A percentile compares a stretch with the other conserved stretches of the same genome.
Conservation (phyloP, 37 sponge, comb jelly and placozoan species). For the Halichondria panicea region DNA sequence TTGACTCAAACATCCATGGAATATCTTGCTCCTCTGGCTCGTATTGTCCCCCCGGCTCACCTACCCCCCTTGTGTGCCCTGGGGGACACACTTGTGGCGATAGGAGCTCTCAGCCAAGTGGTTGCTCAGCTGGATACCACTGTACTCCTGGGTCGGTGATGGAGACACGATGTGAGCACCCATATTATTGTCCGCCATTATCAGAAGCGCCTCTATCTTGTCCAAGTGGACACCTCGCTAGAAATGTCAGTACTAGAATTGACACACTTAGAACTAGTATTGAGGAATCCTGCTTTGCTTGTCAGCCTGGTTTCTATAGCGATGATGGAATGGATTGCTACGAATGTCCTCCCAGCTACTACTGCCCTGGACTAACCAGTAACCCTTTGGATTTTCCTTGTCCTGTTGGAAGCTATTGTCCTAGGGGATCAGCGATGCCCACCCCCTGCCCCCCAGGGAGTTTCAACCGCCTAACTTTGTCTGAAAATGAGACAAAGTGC, state of each 20-base stretch:
- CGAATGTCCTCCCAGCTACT: neutral
- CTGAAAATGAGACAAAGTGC: neutral
- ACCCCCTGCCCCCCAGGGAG: neutral
- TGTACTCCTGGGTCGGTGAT: slow-evolving; percentile 5
- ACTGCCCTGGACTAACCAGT: neutral
- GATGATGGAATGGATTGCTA: neutral
- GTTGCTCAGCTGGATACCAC: neutral
- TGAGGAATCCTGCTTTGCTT: neutral
- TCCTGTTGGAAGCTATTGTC: neutral
- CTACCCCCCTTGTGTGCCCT: neutral
- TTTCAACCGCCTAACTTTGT: neutral
- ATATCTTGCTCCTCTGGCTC: neutral
- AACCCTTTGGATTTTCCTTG: neutral
- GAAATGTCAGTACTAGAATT: neutral
- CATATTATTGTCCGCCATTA: neutral
- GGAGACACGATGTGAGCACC: neutral
- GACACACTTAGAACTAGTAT: neutral
- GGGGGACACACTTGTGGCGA: neutral
- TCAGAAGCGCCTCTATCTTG: neutral
- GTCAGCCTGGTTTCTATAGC: slow-evolving; percentile 1
- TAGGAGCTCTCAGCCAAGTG: neutral
- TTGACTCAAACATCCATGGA: neutral
- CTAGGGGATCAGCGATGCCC: neutral
- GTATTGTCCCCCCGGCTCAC: neutral
- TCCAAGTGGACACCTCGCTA: neutral